These are phyloP conservation scores for Pseudanteris insignis DNA, from an alignment of 2,888 invertebrate species.

Conservation along the genomic window DNA sequence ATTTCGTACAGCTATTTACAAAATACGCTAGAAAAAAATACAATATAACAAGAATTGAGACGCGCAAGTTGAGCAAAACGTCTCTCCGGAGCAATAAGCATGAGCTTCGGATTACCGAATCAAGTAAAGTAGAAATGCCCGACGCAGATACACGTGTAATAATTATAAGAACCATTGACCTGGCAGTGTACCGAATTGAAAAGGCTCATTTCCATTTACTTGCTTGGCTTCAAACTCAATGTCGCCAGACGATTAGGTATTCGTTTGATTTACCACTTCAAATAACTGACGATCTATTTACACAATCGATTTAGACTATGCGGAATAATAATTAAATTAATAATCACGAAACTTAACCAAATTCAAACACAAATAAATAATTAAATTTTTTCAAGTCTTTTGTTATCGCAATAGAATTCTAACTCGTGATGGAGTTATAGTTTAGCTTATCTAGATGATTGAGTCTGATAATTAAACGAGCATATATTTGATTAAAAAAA, in stretches of 20 bases:
- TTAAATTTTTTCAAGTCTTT: conserved; percentile 4
- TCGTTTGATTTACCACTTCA: conserved; percentile 15
- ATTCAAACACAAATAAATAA: neutral
- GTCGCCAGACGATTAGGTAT: conserved; percentile 14
- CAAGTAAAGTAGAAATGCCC: conserved; percentile 14
- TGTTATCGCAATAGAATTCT: neutral
- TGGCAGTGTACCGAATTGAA: neutral
- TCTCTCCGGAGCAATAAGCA: conserved; percentile 17
- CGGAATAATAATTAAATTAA: neutral
- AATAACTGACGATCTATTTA: conserved; percentile 18
- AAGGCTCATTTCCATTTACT: conserved; percentile 10
- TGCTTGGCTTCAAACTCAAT: conserved; percentile 10
- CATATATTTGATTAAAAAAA: too few relatives aligned
- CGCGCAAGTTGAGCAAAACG: conserved; percentile 31
- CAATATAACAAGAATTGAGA: too few relatives aligned
- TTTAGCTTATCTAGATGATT: too few relatives aligned
- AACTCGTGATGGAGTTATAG: too few relatives aligned
- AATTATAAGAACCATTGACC: conserved; percentile 1
- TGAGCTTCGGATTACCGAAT: conserved; percentile 22
- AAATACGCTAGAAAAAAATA: too few relatives aligned
- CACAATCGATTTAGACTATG: conserved; percentile 6
- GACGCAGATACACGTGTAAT: neutral
- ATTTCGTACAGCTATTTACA: conserved; percentile 46
- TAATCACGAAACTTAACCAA: neutral
- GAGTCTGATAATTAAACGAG: too few relatives aligned